Evolutionary conservation across 2,888 invertebrate genomes (phyloP).

Genomic region (Nomada lathburiana): DNA sequence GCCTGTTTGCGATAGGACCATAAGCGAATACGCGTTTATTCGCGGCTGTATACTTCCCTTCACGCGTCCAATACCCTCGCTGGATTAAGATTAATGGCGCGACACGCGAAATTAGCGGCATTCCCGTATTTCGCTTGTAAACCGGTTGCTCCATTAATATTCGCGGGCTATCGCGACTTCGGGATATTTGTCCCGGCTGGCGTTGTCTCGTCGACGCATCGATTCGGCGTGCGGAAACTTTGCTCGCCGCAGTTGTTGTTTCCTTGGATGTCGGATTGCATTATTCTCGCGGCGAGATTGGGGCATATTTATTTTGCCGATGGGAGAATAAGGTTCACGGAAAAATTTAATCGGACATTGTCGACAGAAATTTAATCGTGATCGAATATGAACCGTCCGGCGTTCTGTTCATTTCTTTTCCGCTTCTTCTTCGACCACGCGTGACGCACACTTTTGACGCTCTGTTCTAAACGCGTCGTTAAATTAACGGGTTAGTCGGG

Average conservation of each 20-base stretch:
- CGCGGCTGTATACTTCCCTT: not conserved
- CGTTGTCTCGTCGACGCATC: slow-evolving; percentile 22
- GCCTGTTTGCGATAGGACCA: not conserved
- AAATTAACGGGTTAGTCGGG: slow-evolving; percentile 3
- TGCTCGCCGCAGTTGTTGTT: not conserved
- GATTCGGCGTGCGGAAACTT: slow-evolving; percentile 5
- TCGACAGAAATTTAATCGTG: slow-evolving; percentile 30
- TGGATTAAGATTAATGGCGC: no score
- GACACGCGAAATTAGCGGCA: no score
- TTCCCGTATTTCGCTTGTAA: slow-evolving; percentile 22
- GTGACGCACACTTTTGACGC: not conserved
- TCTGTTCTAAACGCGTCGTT: not conserved
- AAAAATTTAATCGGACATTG: slow-evolving; percentile 25
- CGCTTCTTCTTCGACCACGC: not conserved
- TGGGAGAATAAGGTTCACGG: slow-evolving; percentile 39
- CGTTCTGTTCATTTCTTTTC: no score
- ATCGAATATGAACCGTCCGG: no score
- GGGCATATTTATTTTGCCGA: slow-evolving; percentile 50
- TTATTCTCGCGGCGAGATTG: slow-evolving; percentile 29
- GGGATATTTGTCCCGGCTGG: slow-evolving; percentile 29
- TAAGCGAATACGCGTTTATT: slow-evolving; percentile 25
- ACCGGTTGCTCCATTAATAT: slow-evolving; percentile 49
- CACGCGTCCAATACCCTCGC: not conserved
- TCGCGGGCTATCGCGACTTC: slow-evolving; percentile 5
- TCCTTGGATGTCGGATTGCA: slow-evolving; percentile 30